A percentile compares a stretch with the other conserved stretches of the same genome.
Conservation (phyloP, 2,113 vertebrate genomes). For the Phocoena phocoena region DNA sequence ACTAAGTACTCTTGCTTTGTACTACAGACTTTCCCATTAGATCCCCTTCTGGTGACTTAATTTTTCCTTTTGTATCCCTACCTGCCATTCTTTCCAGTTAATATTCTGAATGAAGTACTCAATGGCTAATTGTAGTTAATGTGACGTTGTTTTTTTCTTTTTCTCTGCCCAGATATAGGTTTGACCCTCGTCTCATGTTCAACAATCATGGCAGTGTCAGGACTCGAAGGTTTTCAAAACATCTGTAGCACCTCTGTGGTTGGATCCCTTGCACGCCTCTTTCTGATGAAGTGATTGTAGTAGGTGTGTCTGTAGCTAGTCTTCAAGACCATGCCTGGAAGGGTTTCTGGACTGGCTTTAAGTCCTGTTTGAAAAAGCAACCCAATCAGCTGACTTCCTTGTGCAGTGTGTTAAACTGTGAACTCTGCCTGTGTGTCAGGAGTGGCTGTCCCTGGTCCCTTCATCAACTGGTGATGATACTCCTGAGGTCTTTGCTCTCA, state of each 20-base stretch:
- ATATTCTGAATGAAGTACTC: neutral
- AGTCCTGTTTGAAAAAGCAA: slow-evolving; percentile 67
- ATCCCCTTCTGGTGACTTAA: neutral
- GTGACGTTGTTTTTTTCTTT: neutral
- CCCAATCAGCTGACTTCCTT: slow-evolving; percentile 78
- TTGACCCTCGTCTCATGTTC: slow-evolving; percentile 89
- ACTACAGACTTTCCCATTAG: neutral
- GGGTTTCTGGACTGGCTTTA: slow-evolving; percentile 73
- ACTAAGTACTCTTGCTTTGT: neutral
- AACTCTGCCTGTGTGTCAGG: slow-evolving; percentile 54
- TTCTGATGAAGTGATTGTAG: slow-evolving; percentile 75
- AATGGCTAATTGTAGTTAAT: neutral
- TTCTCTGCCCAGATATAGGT: slow-evolving; percentile 80
- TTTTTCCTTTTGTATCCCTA: neutral
- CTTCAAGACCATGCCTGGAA: slow-evolving; percentile 70
- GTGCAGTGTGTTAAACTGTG: slow-evolving; percentile 83
- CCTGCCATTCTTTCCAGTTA: neutral
- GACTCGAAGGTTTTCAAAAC: slow-evolving; percentile 82
- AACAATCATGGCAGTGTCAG: slow-evolving; percentile 68
- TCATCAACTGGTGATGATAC: neutral
- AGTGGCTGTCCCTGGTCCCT: neutral
- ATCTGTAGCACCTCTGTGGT: slow-evolving; percentile 61
- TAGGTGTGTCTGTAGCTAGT: slow-evolving; percentile 75
- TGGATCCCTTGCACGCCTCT: slow-evolving; percentile 63
- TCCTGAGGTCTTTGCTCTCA: slow-evolving; percentile 21